phyloP scores from a whole-genome alignment of 2,888 invertebrate genomes.

The Apantesis nais region DNA sequence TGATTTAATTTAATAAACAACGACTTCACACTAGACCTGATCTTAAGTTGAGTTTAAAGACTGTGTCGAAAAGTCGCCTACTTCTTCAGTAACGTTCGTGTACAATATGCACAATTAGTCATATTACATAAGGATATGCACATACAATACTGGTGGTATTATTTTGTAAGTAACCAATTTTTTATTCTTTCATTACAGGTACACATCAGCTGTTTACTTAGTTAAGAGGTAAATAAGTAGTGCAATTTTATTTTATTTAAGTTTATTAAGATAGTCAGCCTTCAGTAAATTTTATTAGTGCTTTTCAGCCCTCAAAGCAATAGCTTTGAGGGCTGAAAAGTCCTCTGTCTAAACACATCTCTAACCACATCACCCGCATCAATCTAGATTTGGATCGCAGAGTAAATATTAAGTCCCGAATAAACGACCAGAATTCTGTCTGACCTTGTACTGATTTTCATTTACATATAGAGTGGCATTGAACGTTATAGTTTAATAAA shows the following conservation, averaged over 20 bases:
- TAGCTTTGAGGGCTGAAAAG: too few species aligned
- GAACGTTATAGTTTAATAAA: not conserved
- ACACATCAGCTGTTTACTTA: not conserved
- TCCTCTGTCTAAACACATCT: not conserved
- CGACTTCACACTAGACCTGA: too few species aligned
- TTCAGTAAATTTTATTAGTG: too few species aligned
- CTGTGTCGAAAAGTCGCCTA: too few species aligned
- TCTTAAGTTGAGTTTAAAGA: too few species aligned
- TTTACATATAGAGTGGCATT: not conserved
- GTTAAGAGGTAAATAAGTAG: not conserved
- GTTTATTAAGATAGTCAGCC: too few species aligned
- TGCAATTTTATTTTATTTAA: not conserved
- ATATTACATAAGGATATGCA: not conserved
- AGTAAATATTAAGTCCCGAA: not conserved
- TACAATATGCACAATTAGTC: too few species aligned
- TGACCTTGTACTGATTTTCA: not conserved
- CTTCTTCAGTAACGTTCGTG: too few species aligned
- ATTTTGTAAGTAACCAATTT: not conserved
- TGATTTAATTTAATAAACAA: too few species aligned
- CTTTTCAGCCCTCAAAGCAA: too few species aligned
- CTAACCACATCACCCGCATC: not conserved
- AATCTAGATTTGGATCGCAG: not conserved
- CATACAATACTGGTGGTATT: not conserved
- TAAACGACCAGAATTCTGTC: not conserved
- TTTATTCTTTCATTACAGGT: not conserved